A percentile compares a stretch with the other conserved stretches of the same genome.
Evolutionary conservation across 2,888 invertebrate species (phyloP).

Genomic region (Rosalia funebris): DNA sequence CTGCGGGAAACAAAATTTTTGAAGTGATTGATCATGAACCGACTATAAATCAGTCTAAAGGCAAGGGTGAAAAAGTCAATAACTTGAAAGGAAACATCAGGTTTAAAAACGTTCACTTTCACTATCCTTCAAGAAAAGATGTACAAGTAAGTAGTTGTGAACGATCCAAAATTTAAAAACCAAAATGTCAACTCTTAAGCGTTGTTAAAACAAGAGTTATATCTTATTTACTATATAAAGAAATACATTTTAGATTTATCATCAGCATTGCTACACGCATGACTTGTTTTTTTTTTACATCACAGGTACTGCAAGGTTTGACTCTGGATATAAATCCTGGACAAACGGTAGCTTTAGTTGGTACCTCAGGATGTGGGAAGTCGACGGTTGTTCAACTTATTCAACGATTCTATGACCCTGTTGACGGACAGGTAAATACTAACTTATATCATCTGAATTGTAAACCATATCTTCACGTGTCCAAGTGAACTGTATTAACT

Average conservation of each 20-base stretch:
- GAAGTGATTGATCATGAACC: conserved; percentile 80
- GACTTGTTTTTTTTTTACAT: no score
- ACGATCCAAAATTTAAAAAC: no score
- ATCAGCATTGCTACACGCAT: no score
- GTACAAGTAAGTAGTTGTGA: conserved; percentile 73
- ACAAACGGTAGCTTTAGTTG: conserved; percentile 79
- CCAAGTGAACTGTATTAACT: no score
- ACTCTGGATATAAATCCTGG: conserved; percentile 75
- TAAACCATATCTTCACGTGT: no score
- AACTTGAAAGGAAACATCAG: conserved; percentile 74
- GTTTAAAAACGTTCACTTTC: conserved; percentile 78
- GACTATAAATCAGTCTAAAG: conserved; percentile 75
- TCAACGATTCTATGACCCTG: conserved; percentile 78
- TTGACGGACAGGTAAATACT: conserved; percentile 69
- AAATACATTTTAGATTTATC: neutral
- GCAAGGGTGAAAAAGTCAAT: conserved; percentile 61
- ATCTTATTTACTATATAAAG: neutral
- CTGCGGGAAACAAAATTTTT: conserved; percentile 82
- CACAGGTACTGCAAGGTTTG: conserved; percentile 72
- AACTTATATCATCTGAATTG: no score
- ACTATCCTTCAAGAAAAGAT: conserved; percentile 83
- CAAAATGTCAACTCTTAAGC: no score
- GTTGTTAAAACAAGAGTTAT: no score
- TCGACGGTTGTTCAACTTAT: conserved; percentile 79
- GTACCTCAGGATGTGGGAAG: conserved; percentile 82